These are phyloP conservation scores for Maniola jurtina DNA, from an alignment of 1,140 invertebrate genomes.

Conservation along the genomic window DNA sequence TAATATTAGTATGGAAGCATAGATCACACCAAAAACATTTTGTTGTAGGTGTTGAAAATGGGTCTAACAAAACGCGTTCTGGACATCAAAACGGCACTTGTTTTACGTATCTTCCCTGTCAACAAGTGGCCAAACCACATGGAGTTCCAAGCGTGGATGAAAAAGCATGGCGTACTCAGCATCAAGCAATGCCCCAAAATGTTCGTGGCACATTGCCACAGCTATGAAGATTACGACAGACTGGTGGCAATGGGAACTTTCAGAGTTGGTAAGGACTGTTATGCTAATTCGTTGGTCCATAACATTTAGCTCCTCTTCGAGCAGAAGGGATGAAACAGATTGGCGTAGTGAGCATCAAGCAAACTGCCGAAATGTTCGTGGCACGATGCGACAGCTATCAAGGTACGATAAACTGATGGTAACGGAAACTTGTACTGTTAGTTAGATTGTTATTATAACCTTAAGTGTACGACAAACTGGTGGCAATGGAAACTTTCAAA, in stretches of 20 bases:
- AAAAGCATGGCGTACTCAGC: conserved; percentile 22
- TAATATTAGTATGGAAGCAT: no score
- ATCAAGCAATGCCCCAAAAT: conserved; percentile 35
- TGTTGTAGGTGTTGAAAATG: neutral
- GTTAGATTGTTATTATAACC: no score
- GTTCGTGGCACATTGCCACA: conserved; percentile 27
- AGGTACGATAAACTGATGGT: no score
- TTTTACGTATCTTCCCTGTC: conserved; percentile 21
- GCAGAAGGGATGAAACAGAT: no score
- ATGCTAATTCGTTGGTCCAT: no score
- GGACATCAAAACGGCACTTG: conserved; percentile 23
- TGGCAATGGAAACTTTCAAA: no score
- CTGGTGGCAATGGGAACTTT: conserved; percentile 13
- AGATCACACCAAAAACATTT: neutral
- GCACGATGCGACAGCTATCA: no score
- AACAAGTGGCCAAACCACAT: conserved; percentile 24
- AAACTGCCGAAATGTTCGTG: no score
- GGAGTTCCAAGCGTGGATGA: conserved; percentile 21
- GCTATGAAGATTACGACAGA: conserved; percentile 31
- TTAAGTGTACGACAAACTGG: no score
- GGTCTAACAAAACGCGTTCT: conserved; percentile 33
- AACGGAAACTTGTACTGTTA: no score
- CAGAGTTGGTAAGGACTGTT: conserved; percentile 24
- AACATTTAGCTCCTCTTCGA: no score
- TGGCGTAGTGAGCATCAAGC: no score